phyloP scores from a whole-genome alignment of 2,113 vertebrate species.

The Chamaea fasciata region DNA sequence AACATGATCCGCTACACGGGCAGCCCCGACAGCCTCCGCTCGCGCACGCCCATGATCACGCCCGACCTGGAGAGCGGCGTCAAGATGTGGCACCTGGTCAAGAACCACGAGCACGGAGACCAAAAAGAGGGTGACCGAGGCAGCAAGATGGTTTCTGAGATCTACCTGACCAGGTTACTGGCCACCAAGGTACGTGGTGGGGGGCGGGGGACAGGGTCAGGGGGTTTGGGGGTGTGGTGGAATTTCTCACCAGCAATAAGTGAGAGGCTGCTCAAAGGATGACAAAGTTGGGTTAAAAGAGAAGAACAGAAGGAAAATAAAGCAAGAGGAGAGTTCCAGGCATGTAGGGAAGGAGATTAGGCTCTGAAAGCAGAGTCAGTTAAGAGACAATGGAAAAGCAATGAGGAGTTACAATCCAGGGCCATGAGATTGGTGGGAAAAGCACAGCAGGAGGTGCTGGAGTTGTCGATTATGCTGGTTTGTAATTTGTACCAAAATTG shows the following conservation, averaged over 20 bases:
- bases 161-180: slow-evolving; percentile 94
- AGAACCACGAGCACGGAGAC: slow-evolving; percentile 97
- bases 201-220: accelerated
- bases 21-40: slow-evolving; percentile 95
- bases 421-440: background rate
- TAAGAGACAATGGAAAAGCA: background rate
- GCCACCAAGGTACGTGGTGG: slow-evolving; percentile 87
- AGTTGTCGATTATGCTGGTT: accelerated
- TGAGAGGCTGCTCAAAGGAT: background rate
- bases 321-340: background rate
- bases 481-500: background rate
- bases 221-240: background rate
- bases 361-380: background rate
- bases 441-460: background rate
- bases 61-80: slow-evolving; percentile 95
- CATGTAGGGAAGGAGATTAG: background rate
- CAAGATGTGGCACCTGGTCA: slow-evolving; percentile 97
- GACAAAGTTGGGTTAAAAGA: background rate
- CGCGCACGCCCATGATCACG: slow-evolving; percentile 96
- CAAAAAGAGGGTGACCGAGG: slow-evolving; percentile 97
- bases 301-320: background rate
- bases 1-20: slow-evolving; percentile 99
- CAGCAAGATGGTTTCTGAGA: slow-evolving; percentile 99
- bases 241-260: background rate
- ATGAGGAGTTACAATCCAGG: background rate